A percentile compares a stretch with the other conserved stretches of the same genome.
These are phyloP conservation scores for Clytia hemisphaerica DNA, from an alignment of 30 jellyfish, hydroid and myxozoan genomes.

Conservation along the genomic window DNA sequence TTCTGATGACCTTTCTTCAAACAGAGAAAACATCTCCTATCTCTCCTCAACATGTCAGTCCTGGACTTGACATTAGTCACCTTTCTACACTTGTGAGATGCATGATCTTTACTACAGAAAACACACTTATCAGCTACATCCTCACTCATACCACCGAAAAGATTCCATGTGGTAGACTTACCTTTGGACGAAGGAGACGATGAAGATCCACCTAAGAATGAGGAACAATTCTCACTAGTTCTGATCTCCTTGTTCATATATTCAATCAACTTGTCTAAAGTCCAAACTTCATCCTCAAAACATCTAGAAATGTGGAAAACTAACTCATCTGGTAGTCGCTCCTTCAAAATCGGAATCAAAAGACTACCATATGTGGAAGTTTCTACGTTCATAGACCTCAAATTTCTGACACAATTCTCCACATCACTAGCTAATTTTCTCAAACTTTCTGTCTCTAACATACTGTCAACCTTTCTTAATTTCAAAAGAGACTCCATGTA, in stretches of 20 bases:
- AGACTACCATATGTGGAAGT: not conserved
- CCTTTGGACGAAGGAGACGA: too few species aligned
- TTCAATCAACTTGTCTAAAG: conserved; percentile 6
- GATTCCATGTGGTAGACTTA: too few species aligned
- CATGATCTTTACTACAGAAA: not conserved
- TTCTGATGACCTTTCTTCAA: too few species aligned
- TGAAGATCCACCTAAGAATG: too few species aligned
- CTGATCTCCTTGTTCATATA: not conserved
- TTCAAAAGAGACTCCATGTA: conserved; percentile 12
- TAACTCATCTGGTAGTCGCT: conserved; percentile 21
- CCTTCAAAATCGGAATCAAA: not conserved
- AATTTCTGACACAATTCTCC: conserved; percentile 5
- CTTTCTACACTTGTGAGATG: not conserved
- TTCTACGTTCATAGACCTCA: not conserved
- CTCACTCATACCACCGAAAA: too few species aligned
- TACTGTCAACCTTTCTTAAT: not conserved
- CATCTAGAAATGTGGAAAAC: not conserved
- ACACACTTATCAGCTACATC: too few species aligned
- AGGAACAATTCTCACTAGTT: not conserved
- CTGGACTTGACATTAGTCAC: not conserved
- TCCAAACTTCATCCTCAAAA: conserved; percentile 11
- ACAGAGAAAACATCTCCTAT: too few species aligned
- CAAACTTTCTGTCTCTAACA: conserved; percentile 13
- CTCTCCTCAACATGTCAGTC: not conserved
- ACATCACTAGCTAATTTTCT: conserved; percentile 1